Percentiles rank a stretch among this genome's conserved stretches.
These are phyloP conservation scores for Cyrtonyx montezumae DNA, from an alignment of 2,113 vertebrate species.

Conservation along the genomic window DNA sequence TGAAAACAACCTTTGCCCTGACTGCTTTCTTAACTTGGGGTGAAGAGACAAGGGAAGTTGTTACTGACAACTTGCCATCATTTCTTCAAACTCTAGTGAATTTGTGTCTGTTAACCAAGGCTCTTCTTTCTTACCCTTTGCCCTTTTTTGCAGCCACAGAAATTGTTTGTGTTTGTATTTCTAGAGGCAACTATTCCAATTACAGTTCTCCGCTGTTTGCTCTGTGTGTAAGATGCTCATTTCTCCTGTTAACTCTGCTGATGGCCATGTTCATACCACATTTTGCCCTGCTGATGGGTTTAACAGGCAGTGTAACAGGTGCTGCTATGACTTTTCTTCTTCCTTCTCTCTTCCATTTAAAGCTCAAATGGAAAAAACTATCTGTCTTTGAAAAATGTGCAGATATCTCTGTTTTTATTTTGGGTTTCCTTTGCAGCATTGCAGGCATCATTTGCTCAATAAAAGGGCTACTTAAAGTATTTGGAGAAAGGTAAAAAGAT, in stretches of 20 bases:
- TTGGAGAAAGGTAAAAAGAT: conserved; percentile 24
- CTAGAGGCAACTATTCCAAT: not conserved
- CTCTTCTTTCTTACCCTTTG: conserved; percentile 84
- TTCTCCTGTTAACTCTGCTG: conserved; percentile 80
- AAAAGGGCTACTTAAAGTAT: conserved; percentile 72
- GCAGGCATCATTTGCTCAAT: conserved; percentile 81
- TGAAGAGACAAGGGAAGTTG: conserved; percentile 79
- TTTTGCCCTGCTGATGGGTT: conserved; percentile 83
- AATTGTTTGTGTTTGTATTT: conserved; percentile 75
- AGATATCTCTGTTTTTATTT: conserved; percentile 77
- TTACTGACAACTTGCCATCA: conserved; percentile 83
- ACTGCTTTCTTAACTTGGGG: conserved; percentile 82
- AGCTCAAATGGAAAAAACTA: conserved; percentile 78
- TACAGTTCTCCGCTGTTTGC: not conserved
- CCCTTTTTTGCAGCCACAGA: conserved; percentile 83
- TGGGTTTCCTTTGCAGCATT: conserved; percentile 80
- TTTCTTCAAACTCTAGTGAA: conserved; percentile 81
- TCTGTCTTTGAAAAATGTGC: conserved; percentile 64
- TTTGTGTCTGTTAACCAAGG: conserved; percentile 81
- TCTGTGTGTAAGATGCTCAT: conserved; percentile 65
- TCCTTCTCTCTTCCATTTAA: conserved; percentile 83
- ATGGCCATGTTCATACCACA: conserved; percentile 79
- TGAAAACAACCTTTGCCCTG: conserved; percentile 83
- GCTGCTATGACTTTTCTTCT: conserved; percentile 83
- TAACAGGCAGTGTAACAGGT: conserved; percentile 83